These are phyloP conservation scores for Caenorhabditis briggsae DNA, from an alignment of 1,140 invertebrate species.

Conservation along the genomic window DNA sequence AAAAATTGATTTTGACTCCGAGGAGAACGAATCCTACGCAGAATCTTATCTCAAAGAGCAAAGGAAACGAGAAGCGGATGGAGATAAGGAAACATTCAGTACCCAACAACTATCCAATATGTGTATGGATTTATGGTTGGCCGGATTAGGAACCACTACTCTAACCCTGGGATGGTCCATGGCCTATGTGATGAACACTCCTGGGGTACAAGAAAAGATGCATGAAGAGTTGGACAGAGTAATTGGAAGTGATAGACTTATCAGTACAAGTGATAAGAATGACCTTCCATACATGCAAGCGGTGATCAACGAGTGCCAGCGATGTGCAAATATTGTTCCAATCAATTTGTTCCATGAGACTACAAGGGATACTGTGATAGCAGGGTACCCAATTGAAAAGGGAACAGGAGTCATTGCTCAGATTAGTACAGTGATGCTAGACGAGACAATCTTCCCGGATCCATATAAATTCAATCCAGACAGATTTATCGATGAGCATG, in stretches of 20 bases:
- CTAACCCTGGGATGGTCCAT: constrained; percentile 77
- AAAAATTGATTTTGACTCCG: constrained; percentile 53
- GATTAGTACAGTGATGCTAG: constrained; percentile 89
- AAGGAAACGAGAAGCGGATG: constrained; percentile 57
- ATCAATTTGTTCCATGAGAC: constrained; percentile 62
- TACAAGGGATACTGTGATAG: constrained; percentile 83
- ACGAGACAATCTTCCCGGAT: constrained; percentile 85
- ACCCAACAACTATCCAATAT: constrained; percentile 58
- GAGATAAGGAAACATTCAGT: constrained; percentile 44
- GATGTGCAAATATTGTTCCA: constrained; percentile 63
- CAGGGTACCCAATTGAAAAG: constrained; percentile 80
- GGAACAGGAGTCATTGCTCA: constrained; percentile 87
- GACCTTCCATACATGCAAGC: constrained; percentile 61
- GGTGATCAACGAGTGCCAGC: constrained; percentile 66
- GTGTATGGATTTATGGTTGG: constrained; percentile 75
- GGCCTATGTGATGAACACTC: constrained; percentile 78
- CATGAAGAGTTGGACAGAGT: constrained; percentile 76
- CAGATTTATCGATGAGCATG: constrained; percentile 86
- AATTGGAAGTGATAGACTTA: constrained; percentile 72
- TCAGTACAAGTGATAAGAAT: constrained; percentile 73
- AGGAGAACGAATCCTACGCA: constrained; percentile 57
- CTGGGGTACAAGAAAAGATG: constrained; percentile 75
- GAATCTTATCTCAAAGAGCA: constrained; percentile 66
- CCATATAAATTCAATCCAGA: constrained; percentile 87
- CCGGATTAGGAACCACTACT: constrained; percentile 79